Evolutionary conservation across 1,140 invertebrate genomes (phyloP).

Genomic region (Meloidogyne chitwoodi): DNA sequence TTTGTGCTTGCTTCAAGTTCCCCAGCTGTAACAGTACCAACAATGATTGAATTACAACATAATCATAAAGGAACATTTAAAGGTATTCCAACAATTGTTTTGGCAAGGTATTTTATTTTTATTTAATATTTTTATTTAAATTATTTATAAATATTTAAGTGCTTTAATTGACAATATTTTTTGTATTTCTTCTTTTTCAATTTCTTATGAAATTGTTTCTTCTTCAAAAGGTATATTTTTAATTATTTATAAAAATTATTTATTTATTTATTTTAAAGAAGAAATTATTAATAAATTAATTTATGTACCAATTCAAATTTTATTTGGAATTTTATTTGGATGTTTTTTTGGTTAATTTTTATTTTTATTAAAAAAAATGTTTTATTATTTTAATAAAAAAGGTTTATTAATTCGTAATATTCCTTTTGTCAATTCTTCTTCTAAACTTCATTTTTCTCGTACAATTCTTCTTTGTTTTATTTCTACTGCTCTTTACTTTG

Average conservation of each 20-base stretch:
- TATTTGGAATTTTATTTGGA: slow-evolving; percentile 16
- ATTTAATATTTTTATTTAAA: background rate
- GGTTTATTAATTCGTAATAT: background rate
- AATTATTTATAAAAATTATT: background rate
- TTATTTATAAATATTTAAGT: slow-evolving; percentile 62
- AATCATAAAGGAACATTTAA: slow-evolving; percentile 84
- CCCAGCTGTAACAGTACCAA: slow-evolving; percentile 90
- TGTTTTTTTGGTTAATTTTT: slow-evolving; percentile 10
- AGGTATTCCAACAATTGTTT: slow-evolving; percentile 88
- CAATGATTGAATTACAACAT: slow-evolving; percentile 75
- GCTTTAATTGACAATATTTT: slow-evolving; percentile 79
- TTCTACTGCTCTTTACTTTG: slow-evolving; percentile 31
- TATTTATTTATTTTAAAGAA: background rate
- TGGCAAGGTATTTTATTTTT: slow-evolving; percentile 66
- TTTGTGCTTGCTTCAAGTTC: slow-evolving; percentile 84
- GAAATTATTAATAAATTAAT: slow-evolving; percentile 19
- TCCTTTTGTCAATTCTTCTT: background rate
- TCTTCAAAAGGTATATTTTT: background rate
- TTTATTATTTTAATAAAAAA: background rate
- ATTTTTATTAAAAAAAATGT: background rate
- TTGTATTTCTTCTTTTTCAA: slow-evolving; percentile 80
- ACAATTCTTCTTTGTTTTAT: slow-evolving; percentile 21
- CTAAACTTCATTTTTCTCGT: slow-evolving; percentile 22
- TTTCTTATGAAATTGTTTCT: slow-evolving; percentile 63
- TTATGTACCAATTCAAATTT: slow-evolving; percentile 5